phyloP scores from a whole-genome alignment of 2,888 invertebrate species.

The Synanthedon myopaeformis region DNA sequence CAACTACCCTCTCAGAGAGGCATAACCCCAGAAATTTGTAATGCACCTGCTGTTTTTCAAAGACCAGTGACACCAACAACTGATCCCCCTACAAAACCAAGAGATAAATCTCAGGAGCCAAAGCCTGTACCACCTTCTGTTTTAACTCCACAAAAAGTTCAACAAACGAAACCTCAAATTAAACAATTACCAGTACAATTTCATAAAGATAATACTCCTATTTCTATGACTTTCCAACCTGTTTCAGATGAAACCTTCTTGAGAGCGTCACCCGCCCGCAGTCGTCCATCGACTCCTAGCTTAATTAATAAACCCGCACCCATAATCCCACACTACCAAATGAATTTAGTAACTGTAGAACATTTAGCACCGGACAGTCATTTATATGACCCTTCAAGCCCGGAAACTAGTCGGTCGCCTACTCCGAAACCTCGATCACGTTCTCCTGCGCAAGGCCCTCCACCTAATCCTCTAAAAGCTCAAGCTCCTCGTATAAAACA shows the following conservation, averaged over 20 bases:
- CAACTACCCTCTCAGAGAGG: slow-evolving; percentile 70
- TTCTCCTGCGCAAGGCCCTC: slow-evolving; percentile 80
- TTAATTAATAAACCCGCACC: slow-evolving; percentile 81
- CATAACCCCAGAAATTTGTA: slow-evolving; percentile 67
- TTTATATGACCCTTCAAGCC: slow-evolving; percentile 71
- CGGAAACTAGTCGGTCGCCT: slow-evolving; percentile 73
- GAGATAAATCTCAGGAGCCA: slow-evolving; percentile 41
- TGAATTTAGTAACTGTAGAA: slow-evolving; percentile 78
- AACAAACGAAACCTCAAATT: slow-evolving; percentile 25
- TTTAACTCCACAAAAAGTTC: slow-evolving; percentile 16
- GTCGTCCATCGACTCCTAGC: slow-evolving; percentile 77
- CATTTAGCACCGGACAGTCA: slow-evolving; percentile 71
- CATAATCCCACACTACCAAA: slow-evolving; percentile 82
- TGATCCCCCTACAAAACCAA: slow-evolving; percentile 43
- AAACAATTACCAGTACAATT: slow-evolving; percentile 36
- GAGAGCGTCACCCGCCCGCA: slow-evolving; percentile 64
- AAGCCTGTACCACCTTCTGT: slow-evolving; percentile 11
- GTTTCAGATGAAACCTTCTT: slow-evolving; percentile 68
- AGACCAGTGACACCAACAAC: slow-evolving; percentile 50
- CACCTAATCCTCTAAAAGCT: slow-evolving; percentile 74
- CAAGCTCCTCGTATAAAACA: slow-evolving; percentile 75
- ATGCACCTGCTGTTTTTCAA: slow-evolving; percentile 49
- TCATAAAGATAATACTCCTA: slow-evolving; percentile 59
- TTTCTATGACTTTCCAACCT: slow-evolving; percentile 75
- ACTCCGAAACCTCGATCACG: slow-evolving; percentile 73